Evolutionary conservation across 2,797 vertebrate genomes (phyloP).

Genomic region (Lacerta viridis): DNA sequence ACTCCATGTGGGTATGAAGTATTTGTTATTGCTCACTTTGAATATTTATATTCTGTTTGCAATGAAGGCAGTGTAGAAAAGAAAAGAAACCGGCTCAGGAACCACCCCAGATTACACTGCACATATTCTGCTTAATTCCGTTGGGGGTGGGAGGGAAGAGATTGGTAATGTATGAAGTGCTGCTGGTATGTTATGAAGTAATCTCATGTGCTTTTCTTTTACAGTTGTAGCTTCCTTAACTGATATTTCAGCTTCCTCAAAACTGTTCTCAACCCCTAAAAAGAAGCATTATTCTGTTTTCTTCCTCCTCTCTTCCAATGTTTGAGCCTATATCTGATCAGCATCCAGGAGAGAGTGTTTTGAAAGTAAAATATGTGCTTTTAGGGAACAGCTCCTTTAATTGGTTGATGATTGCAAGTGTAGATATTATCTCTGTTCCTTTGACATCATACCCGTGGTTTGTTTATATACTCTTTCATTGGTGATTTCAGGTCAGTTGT

Average conservation of each 20-base stretch:
- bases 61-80: neutral
- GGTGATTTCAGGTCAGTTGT: neutral
- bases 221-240: slow-evolving; percentile 32
- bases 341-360: slow-evolving; percentile 28
- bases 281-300: slow-evolving; percentile 33
- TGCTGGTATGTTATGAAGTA: neutral
- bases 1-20: neutral
- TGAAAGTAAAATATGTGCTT: slow-evolving; percentile 64
- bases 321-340: slow-evolving; percentile 41
- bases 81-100: neutral
- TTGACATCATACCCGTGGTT: neutral
- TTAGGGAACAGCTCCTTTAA: slow-evolving; percentile 5
- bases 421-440: neutral
- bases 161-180: neutral
- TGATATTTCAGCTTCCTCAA: slow-evolving; percentile 59
- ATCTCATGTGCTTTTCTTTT: neutral
- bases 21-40: neutral
- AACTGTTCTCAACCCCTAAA: slow-evolving; percentile 43
- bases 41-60: neutral
- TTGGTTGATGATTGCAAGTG: neutral
- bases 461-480: neutral
- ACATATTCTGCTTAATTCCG: too few relatives aligned
- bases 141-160: neutral
- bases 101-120: neutral
- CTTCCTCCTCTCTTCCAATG: slow-evolving; percentile 43